These are phyloP conservation scores for Pterocles orientalis DNA, from an alignment of 2,113 vertebrate species.

Conservation along the genomic window DNA sequence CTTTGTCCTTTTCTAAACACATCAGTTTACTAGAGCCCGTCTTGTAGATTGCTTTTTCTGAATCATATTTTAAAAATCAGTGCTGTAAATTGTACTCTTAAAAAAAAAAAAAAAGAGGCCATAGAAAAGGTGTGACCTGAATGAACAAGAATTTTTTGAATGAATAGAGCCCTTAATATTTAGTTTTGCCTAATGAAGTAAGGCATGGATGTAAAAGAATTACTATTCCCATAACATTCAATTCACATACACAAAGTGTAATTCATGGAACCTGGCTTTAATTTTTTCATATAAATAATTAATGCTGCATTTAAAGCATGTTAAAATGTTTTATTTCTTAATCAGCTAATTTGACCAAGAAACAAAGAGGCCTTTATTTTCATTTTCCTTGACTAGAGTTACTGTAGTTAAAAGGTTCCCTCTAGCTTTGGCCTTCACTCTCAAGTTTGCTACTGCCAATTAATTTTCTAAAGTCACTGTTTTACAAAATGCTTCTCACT, in stretches of 20 bases:
- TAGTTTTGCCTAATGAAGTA: constrained; percentile 71
- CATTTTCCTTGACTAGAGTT: constrained; percentile 73
- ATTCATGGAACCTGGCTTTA: constrained; percentile 74
- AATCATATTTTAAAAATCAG: constrained; percentile 44
- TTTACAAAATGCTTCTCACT: constrained; percentile 79
- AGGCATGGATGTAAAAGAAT: constrained; percentile 64
- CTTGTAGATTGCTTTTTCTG: neutral
- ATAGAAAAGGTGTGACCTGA: constrained; percentile 61
- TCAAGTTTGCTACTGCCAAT: constrained; percentile 76
- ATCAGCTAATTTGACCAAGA: constrained; percentile 80
- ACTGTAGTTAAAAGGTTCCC: constrained; percentile 77
- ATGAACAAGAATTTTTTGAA: constrained; percentile 55
- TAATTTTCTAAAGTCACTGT: constrained; percentile 77
- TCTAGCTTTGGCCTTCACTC: constrained; percentile 76
- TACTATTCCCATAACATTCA: constrained; percentile 70
- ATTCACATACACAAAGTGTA: constrained; percentile 70
- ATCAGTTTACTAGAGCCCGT: neutral
- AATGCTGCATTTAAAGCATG: constrained; percentile 79
- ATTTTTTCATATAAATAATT: constrained; percentile 80
- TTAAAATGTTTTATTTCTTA: constrained; percentile 81
- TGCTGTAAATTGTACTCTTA: constrained; percentile 34
- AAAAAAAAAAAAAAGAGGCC: constrained; percentile 20
- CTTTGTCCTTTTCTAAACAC: constrained; percentile 9
- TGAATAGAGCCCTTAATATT: constrained; percentile 71
- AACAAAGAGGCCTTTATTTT: constrained; percentile 83